Evolutionary conservation across 1,140 invertebrate species (phyloP).

Genomic region (Tenebrio molitor): DNA sequence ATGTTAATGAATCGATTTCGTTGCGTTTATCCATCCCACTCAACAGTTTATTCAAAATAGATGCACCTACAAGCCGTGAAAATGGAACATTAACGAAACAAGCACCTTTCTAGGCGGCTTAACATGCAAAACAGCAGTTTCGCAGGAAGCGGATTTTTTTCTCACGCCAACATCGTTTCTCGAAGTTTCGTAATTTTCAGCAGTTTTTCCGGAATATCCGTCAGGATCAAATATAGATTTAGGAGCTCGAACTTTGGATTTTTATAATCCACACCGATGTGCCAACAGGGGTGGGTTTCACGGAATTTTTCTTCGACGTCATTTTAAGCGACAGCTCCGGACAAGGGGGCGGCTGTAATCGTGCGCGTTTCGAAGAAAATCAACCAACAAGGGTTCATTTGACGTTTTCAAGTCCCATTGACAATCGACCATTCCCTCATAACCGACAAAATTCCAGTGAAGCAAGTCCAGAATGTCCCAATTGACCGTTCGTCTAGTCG

Average conservation of each 20-base stretch:
- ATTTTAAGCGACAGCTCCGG: slow-evolving; percentile 2
- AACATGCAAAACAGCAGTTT: neutral
- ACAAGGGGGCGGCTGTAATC: no score
- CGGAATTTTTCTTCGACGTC: neutral
- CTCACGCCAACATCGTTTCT: neutral
- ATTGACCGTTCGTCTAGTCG: neutral
- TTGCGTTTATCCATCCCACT: neutral
- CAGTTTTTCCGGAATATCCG: neutral
- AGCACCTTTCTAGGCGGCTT: neutral
- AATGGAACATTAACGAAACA: neutral
- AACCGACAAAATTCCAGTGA: slow-evolving; percentile 2
- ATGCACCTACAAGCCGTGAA: slow-evolving; percentile 7
- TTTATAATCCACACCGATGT: neutral
- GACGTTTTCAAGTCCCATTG: slow-evolving; percentile 10
- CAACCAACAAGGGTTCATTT: neutral
- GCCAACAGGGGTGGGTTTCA: neutral
- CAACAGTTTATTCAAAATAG: slow-evolving; percentile 8
- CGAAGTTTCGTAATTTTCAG: slow-evolving; percentile 1
- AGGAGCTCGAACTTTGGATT: neutral
- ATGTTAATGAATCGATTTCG: slow-evolving; percentile 9
- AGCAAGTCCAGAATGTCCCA: neutral
- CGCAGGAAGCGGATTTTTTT: neutral
- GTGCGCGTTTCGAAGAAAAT: slow-evolving; percentile 8
- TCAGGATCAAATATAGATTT: slow-evolving; percentile 6
- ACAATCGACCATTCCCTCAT: neutral